These are phyloP conservation scores for Bombus superbus DNA, from an alignment of 1,140 invertebrate species.

Conservation along the genomic window DNA sequence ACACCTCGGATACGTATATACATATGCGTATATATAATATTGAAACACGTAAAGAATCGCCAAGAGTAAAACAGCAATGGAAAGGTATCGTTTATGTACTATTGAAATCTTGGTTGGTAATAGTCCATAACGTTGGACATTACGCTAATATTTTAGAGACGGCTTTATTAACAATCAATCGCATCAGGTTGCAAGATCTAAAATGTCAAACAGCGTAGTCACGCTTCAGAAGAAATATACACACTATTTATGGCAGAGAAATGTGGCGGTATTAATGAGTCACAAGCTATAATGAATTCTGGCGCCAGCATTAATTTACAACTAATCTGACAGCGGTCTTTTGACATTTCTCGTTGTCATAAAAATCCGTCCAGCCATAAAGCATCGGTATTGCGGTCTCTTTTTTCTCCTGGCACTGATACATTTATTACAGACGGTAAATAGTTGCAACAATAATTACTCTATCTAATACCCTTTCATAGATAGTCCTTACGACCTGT, in stretches of 20 bases:
- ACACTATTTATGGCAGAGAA: constrained; percentile 28
- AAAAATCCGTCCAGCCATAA: constrained; percentile 27
- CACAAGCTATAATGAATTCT: constrained; percentile 47
- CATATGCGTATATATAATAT: background rate
- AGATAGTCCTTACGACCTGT: background rate
- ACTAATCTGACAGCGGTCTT: constrained; percentile 29
- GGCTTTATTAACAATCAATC: constrained; percentile 28
- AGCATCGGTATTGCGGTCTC: constrained; percentile 10
- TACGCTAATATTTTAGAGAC: background rate
- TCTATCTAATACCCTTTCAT: background rate
- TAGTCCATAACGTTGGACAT: background rate
- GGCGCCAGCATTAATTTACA: constrained; percentile 47
- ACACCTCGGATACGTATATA: background rate
- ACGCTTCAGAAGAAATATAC: constrained; percentile 25
- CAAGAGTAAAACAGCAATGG: no score
- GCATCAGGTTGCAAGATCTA: constrained; percentile 1
- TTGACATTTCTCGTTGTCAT: constrained; percentile 32
- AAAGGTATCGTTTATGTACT: background rate
- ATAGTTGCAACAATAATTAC: background rate
- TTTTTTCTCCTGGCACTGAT: background rate
- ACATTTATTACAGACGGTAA: background rate
- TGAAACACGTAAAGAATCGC: no score
- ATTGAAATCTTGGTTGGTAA: background rate
- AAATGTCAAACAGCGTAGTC: constrained; percentile 34
- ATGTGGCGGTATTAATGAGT: constrained; percentile 43